phyloP scores from a whole-genome alignment of 2,797 vertebrate species.

The Synaphobranchus kaupii region DNA sequence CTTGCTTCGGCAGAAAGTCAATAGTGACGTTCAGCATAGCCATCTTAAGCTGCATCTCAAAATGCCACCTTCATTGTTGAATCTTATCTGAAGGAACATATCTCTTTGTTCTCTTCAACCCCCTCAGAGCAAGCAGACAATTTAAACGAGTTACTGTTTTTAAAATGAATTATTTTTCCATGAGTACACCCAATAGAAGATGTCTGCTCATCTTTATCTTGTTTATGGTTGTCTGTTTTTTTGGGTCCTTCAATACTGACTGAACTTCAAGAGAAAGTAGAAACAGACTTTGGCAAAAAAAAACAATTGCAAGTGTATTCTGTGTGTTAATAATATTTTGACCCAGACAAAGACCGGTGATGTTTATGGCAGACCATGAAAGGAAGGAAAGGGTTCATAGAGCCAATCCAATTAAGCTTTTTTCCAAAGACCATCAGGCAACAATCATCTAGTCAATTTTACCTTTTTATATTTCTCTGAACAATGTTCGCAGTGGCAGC shows the following conservation, averaged over 20 bases:
- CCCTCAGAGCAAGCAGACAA: neutral
- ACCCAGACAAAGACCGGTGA: neutral
- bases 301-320: neutral
- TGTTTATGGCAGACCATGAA: neutral
- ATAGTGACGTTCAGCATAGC: neutral
- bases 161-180: neutral
- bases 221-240: neutral
- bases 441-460: neutral
- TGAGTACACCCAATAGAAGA: neutral
- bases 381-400: neutral
- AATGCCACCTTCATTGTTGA: neutral
- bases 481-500: neutral
- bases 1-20: neutral
- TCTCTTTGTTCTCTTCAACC: neutral
- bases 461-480: neutral
- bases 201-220: slow-evolving; percentile 2
- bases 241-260: neutral
- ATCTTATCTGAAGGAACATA: slow-evolving; percentile 1
- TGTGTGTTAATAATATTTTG: neutral
- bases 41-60: neutral
- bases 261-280: neutral
- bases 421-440: slow-evolving; percentile 17
- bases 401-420: slow-evolving; percentile 18
- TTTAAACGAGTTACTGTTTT: neutral
- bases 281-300: neutral